Conservation (phyloP, 1,140 invertebrate species). For the Aricia agestis region DNA sequence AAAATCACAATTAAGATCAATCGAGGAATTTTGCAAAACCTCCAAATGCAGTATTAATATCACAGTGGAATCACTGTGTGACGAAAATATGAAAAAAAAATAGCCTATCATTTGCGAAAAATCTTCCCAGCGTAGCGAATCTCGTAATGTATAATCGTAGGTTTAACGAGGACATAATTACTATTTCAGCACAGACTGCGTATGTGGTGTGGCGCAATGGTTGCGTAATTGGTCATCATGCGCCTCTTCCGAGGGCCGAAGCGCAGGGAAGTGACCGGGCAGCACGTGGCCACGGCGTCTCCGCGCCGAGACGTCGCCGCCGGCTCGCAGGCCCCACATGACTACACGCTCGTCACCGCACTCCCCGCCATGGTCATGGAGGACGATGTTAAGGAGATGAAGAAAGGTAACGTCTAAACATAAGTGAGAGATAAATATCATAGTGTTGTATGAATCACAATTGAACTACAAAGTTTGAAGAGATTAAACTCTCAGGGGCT, state of each 20-base stretch:
- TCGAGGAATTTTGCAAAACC: no score
- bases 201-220: constrained; percentile 58
- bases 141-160: constrained; percentile 21
- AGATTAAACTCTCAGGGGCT: no score
- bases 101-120: background rate
- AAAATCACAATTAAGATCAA: no score
- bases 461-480: no score
- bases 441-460: no score
- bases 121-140: constrained; percentile 16
- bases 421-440: no score
- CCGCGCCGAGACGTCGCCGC: constrained; percentile 59
- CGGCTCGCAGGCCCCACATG: constrained; percentile 48
- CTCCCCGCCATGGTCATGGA: constrained; percentile 79
- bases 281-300: constrained; percentile 51
- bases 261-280: constrained; percentile 71
- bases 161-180: constrained; percentile 33
- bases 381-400: constrained; percentile 75
- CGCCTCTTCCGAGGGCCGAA: constrained; percentile 72
- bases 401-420: constrained; percentile 56
- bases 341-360: constrained; percentile 78
- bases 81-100: background rate
- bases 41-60: background rate
- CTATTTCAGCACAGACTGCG: constrained; percentile 30
- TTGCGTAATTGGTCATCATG: constrained; percentile 70
- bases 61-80: background rate